Conservation (phyloP, 2,797 vertebrate species). For the Eulemur mongoz region DNA sequence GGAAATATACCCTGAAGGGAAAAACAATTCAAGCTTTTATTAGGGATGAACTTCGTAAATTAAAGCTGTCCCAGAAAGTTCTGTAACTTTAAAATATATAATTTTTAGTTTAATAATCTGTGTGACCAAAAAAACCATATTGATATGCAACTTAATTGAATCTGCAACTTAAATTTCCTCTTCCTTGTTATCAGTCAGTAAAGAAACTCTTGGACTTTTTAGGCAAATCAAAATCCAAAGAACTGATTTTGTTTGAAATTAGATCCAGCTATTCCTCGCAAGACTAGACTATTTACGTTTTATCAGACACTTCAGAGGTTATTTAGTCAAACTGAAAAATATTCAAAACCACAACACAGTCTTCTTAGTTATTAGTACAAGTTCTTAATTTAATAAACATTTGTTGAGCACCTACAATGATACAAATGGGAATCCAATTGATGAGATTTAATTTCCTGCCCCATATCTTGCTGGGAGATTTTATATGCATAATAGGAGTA, state of each 20-base stretch:
- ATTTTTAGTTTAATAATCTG: neutral
- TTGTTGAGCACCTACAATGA: neutral
- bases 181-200: neutral
- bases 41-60: neutral
- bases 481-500: neutral
- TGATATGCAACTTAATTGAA: neutral
- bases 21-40: neutral
- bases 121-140: neutral
- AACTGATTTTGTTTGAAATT: slow-evolving; percentile 17
- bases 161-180: neutral
- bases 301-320: slow-evolving; percentile 1
- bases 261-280: neutral
- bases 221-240: slow-evolving; percentile 29
- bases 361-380: neutral
- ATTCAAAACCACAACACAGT: neutral
- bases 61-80: slow-evolving; percentile 16
- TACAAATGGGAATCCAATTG: neutral
- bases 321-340: neutral
- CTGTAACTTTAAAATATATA: neutral
- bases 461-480: neutral
- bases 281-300: neutral
- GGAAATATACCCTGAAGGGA: neutral
- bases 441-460: slow-evolving; percentile 3
- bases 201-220: neutral
- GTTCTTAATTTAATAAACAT: slow-evolving; percentile 22